Percentiles rank a stretch among this genome's conserved stretches.
These are phyloP conservation scores for Marasmarcha lunaedactyla DNA, from an alignment of 2,888 invertebrate species.

Conservation along the genomic window DNA sequence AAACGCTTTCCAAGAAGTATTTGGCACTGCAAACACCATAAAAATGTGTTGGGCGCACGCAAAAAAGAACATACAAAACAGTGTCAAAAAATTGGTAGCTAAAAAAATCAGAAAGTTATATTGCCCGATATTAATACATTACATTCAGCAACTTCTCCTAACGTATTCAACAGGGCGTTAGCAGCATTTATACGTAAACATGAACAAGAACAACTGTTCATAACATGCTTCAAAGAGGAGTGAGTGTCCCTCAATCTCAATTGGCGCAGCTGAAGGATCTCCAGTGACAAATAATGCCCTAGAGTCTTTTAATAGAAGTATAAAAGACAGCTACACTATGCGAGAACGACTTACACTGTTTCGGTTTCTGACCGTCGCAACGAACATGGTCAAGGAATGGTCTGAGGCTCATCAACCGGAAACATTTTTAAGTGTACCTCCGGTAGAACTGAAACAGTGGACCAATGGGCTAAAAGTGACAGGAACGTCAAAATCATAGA, in stretches of 20 bases:
- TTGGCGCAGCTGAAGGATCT: slow-evolving; percentile 9
- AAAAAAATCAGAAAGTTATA: slow-evolving; percentile 3
- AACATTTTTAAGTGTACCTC: slow-evolving; percentile 5
- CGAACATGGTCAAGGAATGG: slow-evolving; percentile 14
- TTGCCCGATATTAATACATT: slow-evolving; percentile 6
- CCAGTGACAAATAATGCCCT: slow-evolving; percentile 15
- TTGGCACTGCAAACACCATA: too few relatives aligned
- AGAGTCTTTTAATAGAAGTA: slow-evolving; percentile 11
- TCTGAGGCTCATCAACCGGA: slow-evolving; percentile 6
- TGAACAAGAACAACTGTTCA: too few relatives aligned
- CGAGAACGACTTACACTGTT: slow-evolving; percentile 13
- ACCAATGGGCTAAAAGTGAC: slow-evolving; percentile 14
- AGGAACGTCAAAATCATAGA: slow-evolving; percentile 5
- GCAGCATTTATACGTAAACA: slow-evolving; percentile 1
- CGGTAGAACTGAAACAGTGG: slow-evolving; percentile 11
- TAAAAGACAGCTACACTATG: slow-evolving; percentile 12
- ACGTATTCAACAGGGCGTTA: not conserved
- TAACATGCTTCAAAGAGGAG: slow-evolving; percentile 11
- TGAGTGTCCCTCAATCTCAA: slow-evolving; percentile 9
- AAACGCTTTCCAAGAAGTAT: too few relatives aligned
- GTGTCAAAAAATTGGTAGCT: not conserved
- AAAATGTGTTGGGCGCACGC: too few relatives aligned
- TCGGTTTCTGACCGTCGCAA: slow-evolving; percentile 12
- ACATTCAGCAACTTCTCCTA: not conserved
- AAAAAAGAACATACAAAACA: slow-evolving; percentile 10